Evolutionary conservation across 35 echinoderm and acorn worm genomes (phyloP).

Genomic region (Apostichopus parvimensis): DNA sequence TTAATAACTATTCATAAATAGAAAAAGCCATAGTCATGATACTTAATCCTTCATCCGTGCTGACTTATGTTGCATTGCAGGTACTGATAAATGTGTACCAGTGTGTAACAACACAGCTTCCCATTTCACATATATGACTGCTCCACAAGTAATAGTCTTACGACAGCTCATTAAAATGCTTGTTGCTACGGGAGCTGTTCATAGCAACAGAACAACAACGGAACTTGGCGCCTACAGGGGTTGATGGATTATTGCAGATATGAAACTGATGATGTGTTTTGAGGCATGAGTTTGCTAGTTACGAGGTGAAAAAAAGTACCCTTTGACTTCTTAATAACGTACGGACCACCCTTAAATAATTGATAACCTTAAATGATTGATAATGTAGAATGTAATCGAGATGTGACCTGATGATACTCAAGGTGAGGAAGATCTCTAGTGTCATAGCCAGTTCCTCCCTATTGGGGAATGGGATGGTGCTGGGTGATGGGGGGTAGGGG

Average conservation of each 20-base stretch:
- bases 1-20: background rate
- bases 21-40: background rate
- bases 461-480: too few relatives aligned
- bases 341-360: too few relatives aligned
- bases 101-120: background rate
- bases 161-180: background rate
- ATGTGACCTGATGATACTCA: too few relatives aligned
- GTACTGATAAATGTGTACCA: background rate
- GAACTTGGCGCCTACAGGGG: background rate
- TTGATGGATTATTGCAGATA: background rate
- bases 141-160: background rate
- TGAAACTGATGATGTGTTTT: background rate
- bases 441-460: too few relatives aligned
- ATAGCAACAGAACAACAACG: slow-evolving; percentile 1
- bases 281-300: background rate
- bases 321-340: background rate
- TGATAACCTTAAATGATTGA: too few relatives aligned
- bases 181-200: background rate
- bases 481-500: too few relatives aligned
- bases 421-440: too few relatives aligned
- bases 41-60: background rate
- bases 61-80: background rate
- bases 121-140: background rate
- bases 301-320: background rate
- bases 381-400: too few relatives aligned